Evolutionary conservation across 2,888 invertebrate genomes (phyloP).

Genomic region (Drosophila maculinotata): DNA sequence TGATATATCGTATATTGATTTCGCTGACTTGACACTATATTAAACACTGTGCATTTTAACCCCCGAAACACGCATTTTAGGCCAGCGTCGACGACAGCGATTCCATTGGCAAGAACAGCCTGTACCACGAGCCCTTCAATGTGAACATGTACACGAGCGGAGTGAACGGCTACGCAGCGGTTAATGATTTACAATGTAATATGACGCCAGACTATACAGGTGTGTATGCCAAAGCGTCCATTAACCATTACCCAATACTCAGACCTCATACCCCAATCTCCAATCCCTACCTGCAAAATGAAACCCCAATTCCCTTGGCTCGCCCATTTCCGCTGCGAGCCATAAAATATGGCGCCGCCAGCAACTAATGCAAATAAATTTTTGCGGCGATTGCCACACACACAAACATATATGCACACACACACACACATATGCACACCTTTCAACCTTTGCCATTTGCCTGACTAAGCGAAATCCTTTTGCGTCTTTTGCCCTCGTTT

Average conservation of each 20-base stretch:
- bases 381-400: constrained; percentile 58
- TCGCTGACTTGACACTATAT: constrained; percentile 43
- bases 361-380: constrained; percentile 78
- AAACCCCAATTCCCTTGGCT: constrained; percentile 49
- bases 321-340: constrained; percentile 61
- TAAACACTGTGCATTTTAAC: constrained; percentile 29
- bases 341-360: constrained; percentile 72
- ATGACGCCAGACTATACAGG: constrained; percentile 87
- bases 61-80: constrained; percentile 48
- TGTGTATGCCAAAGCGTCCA: constrained; percentile 77
- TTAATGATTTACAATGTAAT: constrained; percentile 86
- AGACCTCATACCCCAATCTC: constrained; percentile 7
- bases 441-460: constrained; percentile 45
- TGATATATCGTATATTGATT: constrained; percentile 26
- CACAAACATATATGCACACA: constrained; percentile 14
- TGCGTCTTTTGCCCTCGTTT: constrained; percentile 31
- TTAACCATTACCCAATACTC: constrained; percentile 30
- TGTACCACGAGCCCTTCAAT: constrained; percentile 86
- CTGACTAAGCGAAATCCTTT: constrained; percentile 70
- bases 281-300: too few relatives aligned
- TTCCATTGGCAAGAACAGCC: constrained; percentile 85
- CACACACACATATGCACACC: constrained; percentile 10
- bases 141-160: constrained; percentile 85
- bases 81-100: constrained; percentile 84
- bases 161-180: constrained; percentile 85